Percentiles rank a stretch among this genome's conserved stretches.
Evolutionary conservation across 2,113 vertebrate genomes (phyloP).

Genomic region (Athene noctua): DNA sequence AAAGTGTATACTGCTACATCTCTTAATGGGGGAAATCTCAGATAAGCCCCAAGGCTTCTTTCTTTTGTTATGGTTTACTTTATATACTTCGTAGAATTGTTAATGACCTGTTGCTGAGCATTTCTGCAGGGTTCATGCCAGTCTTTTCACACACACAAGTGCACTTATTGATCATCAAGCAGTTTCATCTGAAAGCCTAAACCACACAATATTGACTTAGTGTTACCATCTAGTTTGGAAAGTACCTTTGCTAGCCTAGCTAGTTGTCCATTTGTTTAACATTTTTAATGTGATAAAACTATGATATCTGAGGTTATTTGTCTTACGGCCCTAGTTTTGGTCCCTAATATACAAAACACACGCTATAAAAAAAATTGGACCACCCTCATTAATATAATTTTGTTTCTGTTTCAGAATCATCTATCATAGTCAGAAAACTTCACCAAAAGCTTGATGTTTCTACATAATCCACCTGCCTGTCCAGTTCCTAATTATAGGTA

Average conservation of each 20-base stretch:
- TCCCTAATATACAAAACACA: background rate
- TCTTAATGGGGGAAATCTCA: slow-evolving; percentile 37
- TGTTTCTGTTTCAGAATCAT: slow-evolving; percentile 46
- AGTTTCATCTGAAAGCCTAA: background rate
- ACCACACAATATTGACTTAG: slow-evolving; percentile 25
- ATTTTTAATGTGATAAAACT: background rate
- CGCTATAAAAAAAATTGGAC: background rate
- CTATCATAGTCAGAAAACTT: background rate
- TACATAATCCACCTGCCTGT: background rate
- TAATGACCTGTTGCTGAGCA: slow-evolving; percentile 62
- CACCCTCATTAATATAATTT: background rate
- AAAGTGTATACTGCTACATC: slow-evolving; percentile 51
- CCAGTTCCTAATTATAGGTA: slow-evolving; percentile 3
- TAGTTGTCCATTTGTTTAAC: background rate
- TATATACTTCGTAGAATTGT: slow-evolving; percentile 42
- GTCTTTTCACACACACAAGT: slow-evolving; percentile 29
- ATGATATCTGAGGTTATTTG: background rate
- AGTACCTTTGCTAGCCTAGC: background rate
- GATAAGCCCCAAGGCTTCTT: slow-evolving; percentile 63
- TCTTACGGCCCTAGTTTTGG: background rate
- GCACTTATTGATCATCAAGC: slow-evolving; percentile 41
- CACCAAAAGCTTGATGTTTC: slow-evolving; percentile 19
- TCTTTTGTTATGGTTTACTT: slow-evolving; percentile 54
- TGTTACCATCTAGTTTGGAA: slow-evolving; percentile 35
- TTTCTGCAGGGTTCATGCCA: slow-evolving; percentile 21